These are phyloP conservation scores for Mongoloraphidia duomilia DNA, from an alignment of 2,888 invertebrate species.

Conservation along the genomic window DNA sequence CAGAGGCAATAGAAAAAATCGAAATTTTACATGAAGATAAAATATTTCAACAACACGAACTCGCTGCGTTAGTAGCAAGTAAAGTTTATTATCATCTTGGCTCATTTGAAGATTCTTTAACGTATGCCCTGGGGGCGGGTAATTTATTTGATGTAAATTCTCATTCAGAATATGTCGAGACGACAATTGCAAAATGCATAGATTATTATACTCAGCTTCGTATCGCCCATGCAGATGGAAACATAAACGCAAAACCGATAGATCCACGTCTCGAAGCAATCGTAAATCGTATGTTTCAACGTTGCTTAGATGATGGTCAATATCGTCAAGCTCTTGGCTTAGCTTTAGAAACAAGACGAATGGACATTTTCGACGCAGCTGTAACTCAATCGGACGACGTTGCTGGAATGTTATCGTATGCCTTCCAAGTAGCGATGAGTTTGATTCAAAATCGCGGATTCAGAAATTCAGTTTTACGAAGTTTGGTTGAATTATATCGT, in stretches of 20 bases:
- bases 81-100: slow-evolving; percentile 98
- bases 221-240: slow-evolving; percentile 56
- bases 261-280: slow-evolving; percentile 80
- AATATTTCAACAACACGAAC: slow-evolving; percentile 70
- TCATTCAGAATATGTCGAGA: slow-evolving; percentile 90
- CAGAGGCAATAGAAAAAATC: slow-evolving; percentile 93
- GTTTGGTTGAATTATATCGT: slow-evolving; percentile 79
- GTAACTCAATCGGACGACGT: slow-evolving; percentile 87
- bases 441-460: slow-evolving; percentile 89
- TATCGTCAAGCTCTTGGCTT: slow-evolving; percentile 92
- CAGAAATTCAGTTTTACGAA: slow-evolving; percentile 76
- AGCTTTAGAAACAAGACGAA: slow-evolving; percentile 88
- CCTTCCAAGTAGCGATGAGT: slow-evolving; percentile 93
- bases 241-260: slow-evolving; percentile 48
- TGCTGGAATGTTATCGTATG: slow-evolving; percentile 81
- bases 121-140: slow-evolving; percentile 94
- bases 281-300: slow-evolving; percentile 93
- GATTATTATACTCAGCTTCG: slow-evolving; percentile 89
- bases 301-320: slow-evolving; percentile 89
- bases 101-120: slow-evolving; percentile 90
- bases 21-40: slow-evolving; percentile 94
- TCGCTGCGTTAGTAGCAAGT: slow-evolving; percentile 94
- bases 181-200: slow-evolving; percentile 93
- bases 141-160: slow-evolving; percentile 90
- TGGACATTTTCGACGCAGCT: slow-evolving; percentile 91